These are phyloP conservation scores for Araneus ventricosus DNA, from an alignment of 1,140 invertebrate genomes.

Conservation along the genomic window DNA sequence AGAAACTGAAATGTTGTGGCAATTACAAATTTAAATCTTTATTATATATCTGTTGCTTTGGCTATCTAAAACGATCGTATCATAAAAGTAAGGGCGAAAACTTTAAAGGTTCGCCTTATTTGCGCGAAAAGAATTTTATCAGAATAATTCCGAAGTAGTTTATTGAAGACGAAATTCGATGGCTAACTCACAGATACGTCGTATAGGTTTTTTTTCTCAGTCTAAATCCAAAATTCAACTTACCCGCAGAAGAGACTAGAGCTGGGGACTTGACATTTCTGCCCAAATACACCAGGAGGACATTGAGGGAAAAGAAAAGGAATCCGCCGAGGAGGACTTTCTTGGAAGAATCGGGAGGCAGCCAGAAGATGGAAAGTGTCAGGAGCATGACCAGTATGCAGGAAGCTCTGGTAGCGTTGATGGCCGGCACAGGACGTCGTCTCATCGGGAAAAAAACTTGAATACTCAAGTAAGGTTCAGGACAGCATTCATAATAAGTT, in stretches of 20 bases:
- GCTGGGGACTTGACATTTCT: not conserved
- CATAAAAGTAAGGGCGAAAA: too few species aligned
- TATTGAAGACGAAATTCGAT: too few species aligned
- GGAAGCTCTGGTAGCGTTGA: constrained; percentile 37
- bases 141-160: too few species aligned
- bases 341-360: constrained; percentile 50
- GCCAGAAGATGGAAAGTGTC: constrained; percentile 63
- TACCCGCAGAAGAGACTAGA: not conserved
- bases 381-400: constrained; percentile 37
- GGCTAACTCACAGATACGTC: too few species aligned
- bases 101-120: too few species aligned
- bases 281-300: constrained; percentile 47
- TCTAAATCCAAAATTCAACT: not conserved
- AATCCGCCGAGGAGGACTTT: constrained; percentile 56
- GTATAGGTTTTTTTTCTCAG: not conserved
- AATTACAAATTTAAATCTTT: too few species aligned
- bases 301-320: constrained; percentile 39
- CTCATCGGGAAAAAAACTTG: not conserved
- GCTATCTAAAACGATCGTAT: too few species aligned
- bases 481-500: constrained; percentile 44
- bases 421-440: constrained; percentile 11
- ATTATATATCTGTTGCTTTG: too few species aligned
- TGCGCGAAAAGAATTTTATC: too few species aligned
- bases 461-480: constrained; percentile 65
- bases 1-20: too few species aligned